A percentile compares a stretch with the other conserved stretches of the same genome.
Evolutionary conservation across 2,888 invertebrate genomes (phyloP).

Genomic region (Plagodis dolabraria): DNA sequence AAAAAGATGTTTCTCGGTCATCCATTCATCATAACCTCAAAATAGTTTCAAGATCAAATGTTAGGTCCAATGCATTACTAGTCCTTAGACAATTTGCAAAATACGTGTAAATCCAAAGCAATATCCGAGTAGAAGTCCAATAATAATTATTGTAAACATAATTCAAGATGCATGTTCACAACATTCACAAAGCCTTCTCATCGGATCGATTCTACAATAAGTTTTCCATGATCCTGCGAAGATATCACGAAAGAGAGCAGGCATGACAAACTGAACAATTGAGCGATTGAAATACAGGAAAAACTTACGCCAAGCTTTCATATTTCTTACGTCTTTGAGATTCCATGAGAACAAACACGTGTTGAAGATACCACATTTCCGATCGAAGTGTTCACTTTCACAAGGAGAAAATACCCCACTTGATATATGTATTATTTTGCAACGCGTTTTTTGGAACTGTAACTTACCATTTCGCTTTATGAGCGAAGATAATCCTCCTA

Average conservation of each 20-base stretch:
- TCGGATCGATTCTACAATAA: not conserved
- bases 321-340: constrained; percentile 16
- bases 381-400: constrained; percentile 49
- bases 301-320: constrained; percentile 26
- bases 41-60: not conserved
- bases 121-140: not conserved
- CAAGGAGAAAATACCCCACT: constrained; percentile 48
- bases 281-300: constrained; percentile 7
- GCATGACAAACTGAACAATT: not conserved
- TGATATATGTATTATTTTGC: constrained; percentile 27
- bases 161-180: constrained; percentile 14
- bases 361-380: constrained; percentile 34
- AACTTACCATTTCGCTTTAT: constrained; percentile 82
- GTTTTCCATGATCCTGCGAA: not conserved
- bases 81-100: no score
- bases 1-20: not conserved
- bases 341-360: constrained; percentile 36
- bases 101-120: no score
- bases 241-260: not conserved
- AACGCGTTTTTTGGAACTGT: constrained; percentile 44
- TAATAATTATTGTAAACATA: constrained; percentile 25
- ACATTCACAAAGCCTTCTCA: not conserved
- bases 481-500: constrained; percentile 78
- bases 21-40: constrained; percentile 19
- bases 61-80: no score